Base-by-base conservation (phyloP, 2,888 invertebrate species). In the Phyllotreta cruciferae region DNA sequence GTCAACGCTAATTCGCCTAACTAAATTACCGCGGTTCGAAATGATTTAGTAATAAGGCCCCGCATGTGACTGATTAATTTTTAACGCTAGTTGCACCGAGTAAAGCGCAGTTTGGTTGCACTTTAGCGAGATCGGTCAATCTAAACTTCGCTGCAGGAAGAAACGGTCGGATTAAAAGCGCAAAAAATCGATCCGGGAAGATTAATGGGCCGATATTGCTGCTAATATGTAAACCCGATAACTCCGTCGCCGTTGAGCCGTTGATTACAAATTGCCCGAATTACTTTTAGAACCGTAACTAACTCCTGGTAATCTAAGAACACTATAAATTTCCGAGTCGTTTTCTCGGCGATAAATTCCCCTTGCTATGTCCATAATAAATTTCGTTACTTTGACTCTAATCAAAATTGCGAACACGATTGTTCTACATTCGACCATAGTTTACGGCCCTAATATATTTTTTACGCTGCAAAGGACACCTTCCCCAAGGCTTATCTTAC, bases 331-430 rank as follows among this genome's bases (percentile, higher is more conserved):
- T 44, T 44, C 14, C 10, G 44, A 44, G 11, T 6, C 10, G 14
- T 7, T 11, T 10, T 44, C 44, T n/a, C 6, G 44, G 9, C 44
- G 10, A 44, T 44, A 44, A 44, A 44, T 44, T 44, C 14, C 44
- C 11, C 44, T 10, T 44, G 44, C 9, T 13, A 44, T 7, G 44
- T 44, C 10, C 44, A 13, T 10, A 44, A 44, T 44, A 44, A 44
- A 44, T 44, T 44, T 44, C 44, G 10, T 44, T 44, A 44, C 44
- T 44, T 44, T 44, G 44, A 44, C 6, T 8, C 44, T 44, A 14
- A 47, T 47, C 47, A 47, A 47, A 47, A 47, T 34, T 47, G 24
- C 9, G 47, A 14, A 14, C 47, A 47, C 14, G 47, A 47, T 47
- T 47, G 44, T 44, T 44, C 44, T 14, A 44, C 11, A 13, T 44